A percentile compares a stretch with the other conserved stretches of the same genome.
These are phyloP conservation scores for Spondyliosoma cantharus DNA, from an alignment of 2,797 vertebrate species.

Conservation along the genomic window DNA sequence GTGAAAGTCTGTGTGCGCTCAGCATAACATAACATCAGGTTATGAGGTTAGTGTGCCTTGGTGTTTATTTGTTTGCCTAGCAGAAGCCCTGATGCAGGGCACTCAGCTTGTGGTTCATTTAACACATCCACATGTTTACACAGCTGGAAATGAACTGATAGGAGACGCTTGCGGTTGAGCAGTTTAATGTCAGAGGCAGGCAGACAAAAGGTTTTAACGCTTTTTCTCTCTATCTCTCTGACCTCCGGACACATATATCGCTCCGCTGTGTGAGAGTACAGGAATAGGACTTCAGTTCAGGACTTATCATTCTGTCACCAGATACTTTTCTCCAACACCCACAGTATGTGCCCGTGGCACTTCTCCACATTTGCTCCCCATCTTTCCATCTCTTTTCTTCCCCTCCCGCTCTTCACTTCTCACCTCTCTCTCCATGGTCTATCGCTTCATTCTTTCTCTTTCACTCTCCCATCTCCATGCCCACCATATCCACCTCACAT, in stretches of 20 bases:
- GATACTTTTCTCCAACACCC: not conserved
- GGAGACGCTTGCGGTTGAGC: conserved; percentile 64
- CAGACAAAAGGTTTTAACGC: conserved; percentile 3
- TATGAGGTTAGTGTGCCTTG: conserved; percentile 64
- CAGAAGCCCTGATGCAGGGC: conserved; percentile 76
- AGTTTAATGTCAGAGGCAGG: conserved; percentile 55
- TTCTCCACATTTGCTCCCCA: conserved; percentile 10
- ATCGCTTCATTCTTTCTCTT: conserved; percentile 20
- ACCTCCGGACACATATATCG: not conserved
- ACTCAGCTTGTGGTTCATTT: conserved; percentile 72
- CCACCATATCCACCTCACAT: conserved; percentile 35
- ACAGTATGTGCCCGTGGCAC: not conserved
- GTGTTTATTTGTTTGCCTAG: conserved; percentile 81
- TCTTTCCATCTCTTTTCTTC: conserved; percentile 26
- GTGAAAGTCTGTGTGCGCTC: conserved; percentile 3
- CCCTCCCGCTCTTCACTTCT: conserved; percentile 37
- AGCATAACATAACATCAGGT: conserved; percentile 62
- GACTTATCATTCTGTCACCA: not conserved
- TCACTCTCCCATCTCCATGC: conserved; percentile 41
- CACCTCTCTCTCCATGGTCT: conserved; percentile 25
- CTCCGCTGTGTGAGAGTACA: not conserved
- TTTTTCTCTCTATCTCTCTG: not conserved
- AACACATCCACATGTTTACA: conserved; percentile 80
- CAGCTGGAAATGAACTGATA: conserved; percentile 81
- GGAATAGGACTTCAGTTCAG: not conserved